These are phyloP conservation scores for Pammene aurita DNA, from an alignment of 2,888 invertebrate species.

Conservation along the genomic window DNA sequence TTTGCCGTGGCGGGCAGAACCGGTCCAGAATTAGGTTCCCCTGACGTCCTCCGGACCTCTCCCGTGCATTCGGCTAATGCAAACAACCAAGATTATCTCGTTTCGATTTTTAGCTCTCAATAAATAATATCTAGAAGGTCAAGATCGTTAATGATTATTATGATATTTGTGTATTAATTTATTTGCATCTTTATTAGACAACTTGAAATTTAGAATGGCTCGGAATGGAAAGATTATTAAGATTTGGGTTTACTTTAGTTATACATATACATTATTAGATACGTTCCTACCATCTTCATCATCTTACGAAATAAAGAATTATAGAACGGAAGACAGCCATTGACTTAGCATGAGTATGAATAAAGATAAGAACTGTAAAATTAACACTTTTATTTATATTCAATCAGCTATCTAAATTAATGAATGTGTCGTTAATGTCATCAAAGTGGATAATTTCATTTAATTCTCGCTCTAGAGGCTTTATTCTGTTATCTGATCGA, in stretches of 20 bases:
- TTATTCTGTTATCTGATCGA: constrained; percentile 59
- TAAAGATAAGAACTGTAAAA: constrained; percentile 42
- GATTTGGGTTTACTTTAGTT: constrained; percentile 6
- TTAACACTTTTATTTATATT: constrained; percentile 31
- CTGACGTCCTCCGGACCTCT: constrained; percentile 44
- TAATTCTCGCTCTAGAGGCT: constrained; percentile 46
- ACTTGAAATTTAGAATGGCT: constrained; percentile 3
- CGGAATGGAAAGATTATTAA: not conserved
- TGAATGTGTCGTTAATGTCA: constrained; percentile 35
- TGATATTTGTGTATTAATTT: constrained; percentile 20
- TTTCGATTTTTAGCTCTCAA: constrained; percentile 23
- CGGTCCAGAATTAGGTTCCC: constrained; percentile 58
- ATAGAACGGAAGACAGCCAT: constrained; percentile 41
- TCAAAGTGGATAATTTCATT: constrained; percentile 32
- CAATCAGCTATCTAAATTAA: constrained; percentile 33
- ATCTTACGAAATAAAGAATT: not conserved
- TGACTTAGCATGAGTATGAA: constrained; percentile 45
- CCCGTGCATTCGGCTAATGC: constrained; percentile 27
- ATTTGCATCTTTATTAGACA: constrained; percentile 16
- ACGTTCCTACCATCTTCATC: not conserved
- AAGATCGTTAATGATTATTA: constrained; percentile 13
- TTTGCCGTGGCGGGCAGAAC: constrained; percentile 53
- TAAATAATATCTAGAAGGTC: constrained; percentile 30
- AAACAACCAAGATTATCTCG: constrained; percentile 13
- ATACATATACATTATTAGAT: too few species aligned